Percentiles rank a stretch among this genome's conserved stretches.
These are phyloP conservation scores for Drosophila funebris DNA, from an alignment of 1,140 invertebrate genomes.

Conservation along the genomic window DNA sequence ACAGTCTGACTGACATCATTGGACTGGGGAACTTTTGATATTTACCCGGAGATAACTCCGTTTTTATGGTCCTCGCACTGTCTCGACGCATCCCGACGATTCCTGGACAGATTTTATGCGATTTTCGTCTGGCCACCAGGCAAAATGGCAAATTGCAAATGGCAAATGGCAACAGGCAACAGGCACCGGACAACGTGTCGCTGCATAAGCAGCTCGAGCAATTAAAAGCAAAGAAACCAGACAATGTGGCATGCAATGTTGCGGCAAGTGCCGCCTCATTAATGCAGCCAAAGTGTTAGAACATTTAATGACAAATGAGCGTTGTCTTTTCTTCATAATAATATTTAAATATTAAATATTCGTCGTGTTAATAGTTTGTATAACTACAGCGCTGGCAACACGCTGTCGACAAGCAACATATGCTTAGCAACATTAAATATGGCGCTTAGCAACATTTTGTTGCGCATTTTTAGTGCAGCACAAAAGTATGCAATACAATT, in stretches of 20 bases:
- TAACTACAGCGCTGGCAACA: background rate
- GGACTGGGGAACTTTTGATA: conserved; percentile 47
- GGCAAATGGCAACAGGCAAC: conserved; percentile 8
- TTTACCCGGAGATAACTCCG: conserved; percentile 72
- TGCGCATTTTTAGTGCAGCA: background rate
- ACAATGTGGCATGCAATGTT: conserved; percentile 20
- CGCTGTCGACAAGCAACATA: background rate
- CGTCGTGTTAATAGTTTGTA: background rate
- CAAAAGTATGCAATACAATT: conserved; percentile 41
- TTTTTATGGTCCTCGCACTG: conserved; percentile 65
- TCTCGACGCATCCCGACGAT: conserved; percentile 37
- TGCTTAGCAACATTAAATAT: conserved; percentile 1
- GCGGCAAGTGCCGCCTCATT: conserved; percentile 53
- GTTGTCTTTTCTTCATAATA: background rate
- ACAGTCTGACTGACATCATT: conserved; percentile 48
- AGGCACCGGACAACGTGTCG: conserved; percentile 41
- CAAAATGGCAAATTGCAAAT: conserved; percentile 14
- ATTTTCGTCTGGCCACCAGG: conserved; percentile 57
- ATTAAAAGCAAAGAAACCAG: conserved; percentile 71
- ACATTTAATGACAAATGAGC: conserved; percentile 18
- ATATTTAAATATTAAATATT: conserved; percentile 1
- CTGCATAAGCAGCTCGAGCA: conserved; percentile 70
- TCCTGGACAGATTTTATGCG: conserved; percentile 62
- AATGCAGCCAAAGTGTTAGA: conserved; percentile 52
- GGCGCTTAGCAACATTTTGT: conserved; percentile 42